Base-by-base conservation (phyloP, 2,888 invertebrate species). In the Pomacea canaliculata region DNA sequence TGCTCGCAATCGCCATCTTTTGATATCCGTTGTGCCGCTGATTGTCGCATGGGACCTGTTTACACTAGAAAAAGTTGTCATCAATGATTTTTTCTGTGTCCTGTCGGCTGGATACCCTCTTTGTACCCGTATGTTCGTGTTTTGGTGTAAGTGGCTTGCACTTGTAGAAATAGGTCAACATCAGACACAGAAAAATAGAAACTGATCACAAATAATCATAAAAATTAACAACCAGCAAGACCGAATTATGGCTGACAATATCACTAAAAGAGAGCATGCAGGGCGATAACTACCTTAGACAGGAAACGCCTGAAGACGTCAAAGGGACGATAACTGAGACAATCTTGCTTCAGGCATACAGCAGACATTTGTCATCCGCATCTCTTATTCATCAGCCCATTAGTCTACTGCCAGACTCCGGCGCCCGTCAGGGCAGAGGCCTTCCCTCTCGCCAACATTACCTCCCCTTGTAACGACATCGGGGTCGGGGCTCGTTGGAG, bases 301-400 rank as follows among this genome's bases (percentile, higher is more conserved):
- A 60, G 68, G 23, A 60, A 60, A 8, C 18, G 10, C 56, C 8
- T 46, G 69, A 71, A 68, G 67, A 56, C 71, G 71, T 74, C 68
- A 71, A 23, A 59, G 71, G 60, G 71, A 71, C 48, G 70, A 66
- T 60, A 59, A 71, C n/a, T 46, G 60, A 49, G 60, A 71, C 70
- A 65, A 71, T 63, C 56, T 37, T 16, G 51, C 51, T 16, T 10
- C 51, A 16, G 51, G 12, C 10, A 56, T 16, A 56, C 51, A 56
- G 51, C 51, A 10, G 51, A 56, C 51, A 56, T 56, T 56, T 16
- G 51, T 56, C 51, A 56, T 56, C 16, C 16, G 51, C 51, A 56
- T 56, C 51, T 56, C 51, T 56, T 56, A 56, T 56, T 56, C 51
- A 56, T 56, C 16, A 56, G 51, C 16, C 51, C 51, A 56, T 56